A percentile compares a stretch with the other conserved stretches of the same genome.
These are phyloP conservation scores for Seriola rivoliana DNA, from an alignment of 2,113 vertebrate genomes.

Conservation along the genomic window DNA sequence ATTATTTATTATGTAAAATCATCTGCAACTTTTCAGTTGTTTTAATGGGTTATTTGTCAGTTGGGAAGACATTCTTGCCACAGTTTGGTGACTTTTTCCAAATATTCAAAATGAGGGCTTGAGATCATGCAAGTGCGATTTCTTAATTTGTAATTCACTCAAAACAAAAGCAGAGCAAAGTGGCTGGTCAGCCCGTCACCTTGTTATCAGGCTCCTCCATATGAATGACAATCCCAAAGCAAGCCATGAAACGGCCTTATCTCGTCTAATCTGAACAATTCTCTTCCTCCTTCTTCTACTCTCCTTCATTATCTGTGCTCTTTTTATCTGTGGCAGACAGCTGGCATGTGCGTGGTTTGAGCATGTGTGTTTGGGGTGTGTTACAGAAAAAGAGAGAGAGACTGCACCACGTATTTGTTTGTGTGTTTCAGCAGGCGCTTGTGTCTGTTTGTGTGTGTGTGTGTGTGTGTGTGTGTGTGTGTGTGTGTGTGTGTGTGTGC, in stretches of 20 bases:
- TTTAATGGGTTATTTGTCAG: conserved; percentile 15
- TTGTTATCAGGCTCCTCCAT: conserved; percentile 1
- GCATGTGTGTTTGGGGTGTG: conserved; percentile 14
- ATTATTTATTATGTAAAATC: neutral
- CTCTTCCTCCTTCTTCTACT: conserved; percentile 1
- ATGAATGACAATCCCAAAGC: conserved; percentile 34
- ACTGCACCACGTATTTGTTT: neutral
- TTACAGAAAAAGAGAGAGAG: neutral
- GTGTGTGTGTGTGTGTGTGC: conserved; percentile 4
- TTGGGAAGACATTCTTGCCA: neutral
- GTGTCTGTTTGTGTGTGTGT: conserved; percentile 2
- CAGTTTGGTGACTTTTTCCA: neutral
- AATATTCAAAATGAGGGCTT: neutral
- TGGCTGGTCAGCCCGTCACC: conserved; percentile 5
- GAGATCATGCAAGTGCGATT: neutral
- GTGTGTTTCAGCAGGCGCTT: conserved; percentile 17
- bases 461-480: neutral
- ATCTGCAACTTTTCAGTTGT: neutral
- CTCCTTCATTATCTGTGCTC: conserved; percentile 34
- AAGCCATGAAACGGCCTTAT: conserved; percentile 28
- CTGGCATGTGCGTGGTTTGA: conserved; percentile 23
- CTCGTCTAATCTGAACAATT: conserved; percentile 41
- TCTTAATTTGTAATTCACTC: conserved; percentile 1
- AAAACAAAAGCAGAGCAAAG: conserved; percentile 27
- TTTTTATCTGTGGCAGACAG: conserved; percentile 57